phyloP scores from a whole-genome alignment of 53 echinoderm and acorn worm species.

The Luidia sarsii region DNA sequence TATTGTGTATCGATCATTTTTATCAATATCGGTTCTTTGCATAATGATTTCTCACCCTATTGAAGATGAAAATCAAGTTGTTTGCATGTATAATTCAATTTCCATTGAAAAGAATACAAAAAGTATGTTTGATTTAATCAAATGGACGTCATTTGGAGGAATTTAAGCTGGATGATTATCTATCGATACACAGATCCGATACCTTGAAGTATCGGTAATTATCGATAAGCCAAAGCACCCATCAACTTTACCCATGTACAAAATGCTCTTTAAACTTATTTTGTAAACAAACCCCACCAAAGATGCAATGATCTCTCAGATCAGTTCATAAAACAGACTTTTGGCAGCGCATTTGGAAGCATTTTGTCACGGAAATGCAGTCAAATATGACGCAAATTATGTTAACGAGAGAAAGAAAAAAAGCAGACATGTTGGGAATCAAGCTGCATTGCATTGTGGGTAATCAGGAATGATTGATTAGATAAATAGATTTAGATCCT shows the following conservation, averaged over 20 bases:
- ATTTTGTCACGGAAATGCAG: neutral
- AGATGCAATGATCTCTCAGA: no score
- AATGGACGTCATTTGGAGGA: no score
- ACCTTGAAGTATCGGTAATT: neutral
- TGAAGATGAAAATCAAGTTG: neutral
- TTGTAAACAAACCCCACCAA: neutral
- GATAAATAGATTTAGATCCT: slow-evolving; percentile 81
- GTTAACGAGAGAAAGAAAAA: neutral
- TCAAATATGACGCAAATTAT: neutral
- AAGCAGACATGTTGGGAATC: neutral
- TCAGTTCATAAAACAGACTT: neutral
- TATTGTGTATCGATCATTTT: slow-evolving; percentile 27
- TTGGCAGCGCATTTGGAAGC: neutral
- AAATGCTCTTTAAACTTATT: slow-evolving; percentile 19
- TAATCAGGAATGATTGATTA: slow-evolving; percentile 58
- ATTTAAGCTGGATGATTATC: neutral
- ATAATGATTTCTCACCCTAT: neutral
- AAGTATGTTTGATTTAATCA: no score
- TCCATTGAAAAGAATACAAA: no score
- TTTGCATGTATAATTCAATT: no score
- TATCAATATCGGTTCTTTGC: slow-evolving; percentile 30
- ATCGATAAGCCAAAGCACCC: neutral
- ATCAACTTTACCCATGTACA: neutral
- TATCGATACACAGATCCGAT: neutral
- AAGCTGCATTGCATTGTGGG: slow-evolving; percentile 51